phyloP scores from a whole-genome alignment of 2,113 vertebrate genomes.

The Uropsilus gracilis region DNA sequence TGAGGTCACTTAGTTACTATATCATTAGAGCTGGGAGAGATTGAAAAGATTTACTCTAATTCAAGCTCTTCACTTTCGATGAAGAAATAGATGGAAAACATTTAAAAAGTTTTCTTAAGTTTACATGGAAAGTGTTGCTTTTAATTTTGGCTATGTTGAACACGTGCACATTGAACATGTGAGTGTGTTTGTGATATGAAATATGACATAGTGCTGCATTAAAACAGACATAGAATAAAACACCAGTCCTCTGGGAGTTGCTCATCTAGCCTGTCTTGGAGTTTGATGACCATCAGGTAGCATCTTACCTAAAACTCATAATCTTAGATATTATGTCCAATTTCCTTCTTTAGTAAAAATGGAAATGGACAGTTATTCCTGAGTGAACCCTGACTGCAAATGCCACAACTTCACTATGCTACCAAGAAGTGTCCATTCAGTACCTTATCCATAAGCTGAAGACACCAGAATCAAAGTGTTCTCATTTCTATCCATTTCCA shows the following conservation, averaged over 20 bases:
- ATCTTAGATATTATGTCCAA: neutral
- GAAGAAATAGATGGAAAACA: constrained; percentile 16
- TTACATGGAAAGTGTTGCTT: neutral
- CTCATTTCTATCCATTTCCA: neutral
- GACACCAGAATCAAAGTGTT: neutral
- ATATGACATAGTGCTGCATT: neutral
- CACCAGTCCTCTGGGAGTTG: neutral
- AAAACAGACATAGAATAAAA: neutral
- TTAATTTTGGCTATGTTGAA: neutral
- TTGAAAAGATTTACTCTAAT: neutral
- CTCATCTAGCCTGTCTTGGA: neutral
- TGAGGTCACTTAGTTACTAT: neutral
- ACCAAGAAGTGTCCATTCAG: neutral
- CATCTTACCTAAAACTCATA: neutral
- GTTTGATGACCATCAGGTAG: neutral
- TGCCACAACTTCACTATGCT: neutral
- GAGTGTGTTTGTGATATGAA: neutral
- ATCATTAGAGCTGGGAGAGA: constrained; percentile 17
- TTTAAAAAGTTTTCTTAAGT: constrained; percentile 23
- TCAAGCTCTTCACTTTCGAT: constrained; percentile 38
- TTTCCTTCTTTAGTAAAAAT: neutral
- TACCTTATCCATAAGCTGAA: neutral
- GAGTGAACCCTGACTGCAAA: neutral
- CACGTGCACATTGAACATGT: neutral
- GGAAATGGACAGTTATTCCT: neutral